phyloP scores from a whole-genome alignment of 2,888 invertebrate species.

The Timandra comae region DNA sequence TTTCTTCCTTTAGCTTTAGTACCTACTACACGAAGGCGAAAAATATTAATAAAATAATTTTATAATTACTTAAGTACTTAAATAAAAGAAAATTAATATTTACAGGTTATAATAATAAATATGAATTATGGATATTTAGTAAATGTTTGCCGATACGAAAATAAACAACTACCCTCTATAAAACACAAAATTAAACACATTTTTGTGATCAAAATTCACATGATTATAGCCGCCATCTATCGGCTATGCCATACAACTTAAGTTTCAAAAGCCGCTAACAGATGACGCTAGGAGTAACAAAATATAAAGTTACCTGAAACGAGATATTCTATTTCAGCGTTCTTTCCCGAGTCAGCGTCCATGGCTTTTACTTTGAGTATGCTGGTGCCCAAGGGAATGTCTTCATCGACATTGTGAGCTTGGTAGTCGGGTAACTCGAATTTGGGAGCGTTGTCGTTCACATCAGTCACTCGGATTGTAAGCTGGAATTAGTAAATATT shows the following conservation, averaged over 20 bases:
- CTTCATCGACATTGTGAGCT: conserved; percentile 97
- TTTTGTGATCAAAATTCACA: too few relatives aligned
- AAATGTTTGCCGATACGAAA: too few relatives aligned
- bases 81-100: not conserved
- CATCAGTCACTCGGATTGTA: conserved; percentile 95
- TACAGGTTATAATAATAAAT: not conserved
- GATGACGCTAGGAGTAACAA: conserved; percentile 27
- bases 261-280: conserved; percentile 6
- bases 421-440: conserved; percentile 98
- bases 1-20: too few relatives aligned
- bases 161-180: too few relatives aligned
- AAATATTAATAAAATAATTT: too few relatives aligned
- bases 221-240: conserved; percentile 21
- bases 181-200: too few relatives aligned
- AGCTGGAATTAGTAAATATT: conserved; percentile 81
- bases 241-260: not conserved
- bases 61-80: too few relatives aligned
- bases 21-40: too few relatives aligned
- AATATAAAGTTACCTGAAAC: conserved; percentile 74
- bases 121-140: not conserved
- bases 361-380: conserved; percentile 97
- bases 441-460: conserved; percentile 98
- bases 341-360: conserved; percentile 95
- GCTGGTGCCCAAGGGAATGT: conserved; percentile 92
- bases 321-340: conserved; percentile 95